These are phyloP conservation scores for Phyllostomus discolor DNA, from an alignment of 2,113 vertebrate species.

Conservation along the genomic window DNA sequence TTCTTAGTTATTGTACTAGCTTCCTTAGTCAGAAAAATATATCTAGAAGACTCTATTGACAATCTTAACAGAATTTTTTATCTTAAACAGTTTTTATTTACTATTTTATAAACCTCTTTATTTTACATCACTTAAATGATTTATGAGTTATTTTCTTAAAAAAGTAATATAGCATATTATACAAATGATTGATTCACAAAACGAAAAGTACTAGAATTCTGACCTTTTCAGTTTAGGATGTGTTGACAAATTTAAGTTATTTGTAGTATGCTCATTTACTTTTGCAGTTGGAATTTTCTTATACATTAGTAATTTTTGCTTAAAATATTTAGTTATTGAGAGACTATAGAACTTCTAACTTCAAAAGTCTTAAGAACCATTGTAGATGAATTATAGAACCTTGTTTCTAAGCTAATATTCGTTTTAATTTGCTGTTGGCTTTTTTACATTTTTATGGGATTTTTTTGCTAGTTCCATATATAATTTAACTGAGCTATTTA, in stretches of 20 bases:
- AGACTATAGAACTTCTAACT: not conserved
- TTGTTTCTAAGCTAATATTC: slow-evolving; percentile 3
- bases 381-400: not conserved
- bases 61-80: not conserved
- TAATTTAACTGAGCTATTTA: not conserved
- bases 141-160: slow-evolving; percentile 35
- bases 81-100: not conserved
- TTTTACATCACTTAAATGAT: slow-evolving; percentile 21
- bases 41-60: not conserved
- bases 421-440: slow-evolving; percentile 31
- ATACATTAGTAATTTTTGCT: not conserved
- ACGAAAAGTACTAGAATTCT: not conserved
- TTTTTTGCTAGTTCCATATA: not conserved
- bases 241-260: slow-evolving; percentile 6
- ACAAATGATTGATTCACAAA: not conserved
- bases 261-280: slow-evolving; percentile 9
- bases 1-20: not conserved
- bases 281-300: not conserved
- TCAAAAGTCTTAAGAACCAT: not conserved
- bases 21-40: slow-evolving; percentile 1
- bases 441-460: not conserved
- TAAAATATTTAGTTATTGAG: slow-evolving; percentile 21
- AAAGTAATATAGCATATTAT: not conserved
- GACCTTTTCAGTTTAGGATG: not conserved
- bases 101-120: not conserved